Evolutionary conservation across 2,888 invertebrate genomes (phyloP), one percentile per base, ranked within the genome.

Genomic region (Peribatodes rhomboidaria): DNA sequence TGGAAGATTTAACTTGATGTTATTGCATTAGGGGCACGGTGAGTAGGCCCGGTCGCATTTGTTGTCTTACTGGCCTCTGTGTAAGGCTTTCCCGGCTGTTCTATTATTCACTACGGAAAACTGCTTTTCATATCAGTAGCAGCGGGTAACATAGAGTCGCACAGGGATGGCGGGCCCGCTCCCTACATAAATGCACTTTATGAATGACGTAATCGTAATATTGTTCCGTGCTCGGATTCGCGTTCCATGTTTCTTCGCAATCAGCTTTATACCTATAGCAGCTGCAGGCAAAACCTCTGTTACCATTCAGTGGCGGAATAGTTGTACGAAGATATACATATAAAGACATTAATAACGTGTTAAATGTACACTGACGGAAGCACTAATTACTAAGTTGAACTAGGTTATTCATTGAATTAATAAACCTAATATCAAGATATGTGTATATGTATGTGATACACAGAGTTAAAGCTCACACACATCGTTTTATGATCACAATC

Each of bases 111-210:
- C 80, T 83, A 84, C 82, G 76, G 86, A 85, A 87, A 88, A 88
- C 85, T 84, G 89, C 89, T 90, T 91, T 92, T 91, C 90, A 90
- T 85, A 89, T 90, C 90, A 91, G 83, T 73, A 87, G 82, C 90
- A 91, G 88, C 80, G 80, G 77, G 81, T 82, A 79, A 77, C 77
- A 76, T 79, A 84, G 80, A 84, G 80, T 79, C 78, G 80, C 80
- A 87, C 83, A 88, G 87, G 87, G 86, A 87, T 85, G 82, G 78
- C 83, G 82, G 80, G 79, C 84, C 76, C 76, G 80, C 80, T 83
- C 81, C 78, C 76, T 78, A 82, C 83, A 83, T 84, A 88, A 87
- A 88, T 90, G 86, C 85, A 88, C 84, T 86, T 85, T 84, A 86
- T 86, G 85, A 88, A 86, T 88, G 85, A 87, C 83, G 84, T 86